Evolutionary conservation across 2,797 vertebrate species (phyloP).

Genomic region (Cryptoprocta ferox): DNA sequence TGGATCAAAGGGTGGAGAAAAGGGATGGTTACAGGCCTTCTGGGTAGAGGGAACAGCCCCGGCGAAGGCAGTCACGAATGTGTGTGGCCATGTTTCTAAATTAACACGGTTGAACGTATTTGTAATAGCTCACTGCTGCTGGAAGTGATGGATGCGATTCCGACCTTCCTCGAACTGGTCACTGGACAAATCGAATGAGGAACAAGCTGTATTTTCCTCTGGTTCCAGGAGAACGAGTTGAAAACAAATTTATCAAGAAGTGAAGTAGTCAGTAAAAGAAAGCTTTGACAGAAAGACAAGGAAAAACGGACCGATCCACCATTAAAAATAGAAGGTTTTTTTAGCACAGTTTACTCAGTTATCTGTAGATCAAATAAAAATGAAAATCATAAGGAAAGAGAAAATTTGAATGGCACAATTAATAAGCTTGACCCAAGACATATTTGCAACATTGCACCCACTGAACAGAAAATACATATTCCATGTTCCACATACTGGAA

Average conservation of each 20-base stretch:
- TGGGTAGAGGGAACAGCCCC: fast-evolving
- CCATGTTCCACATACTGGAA: not conserved
- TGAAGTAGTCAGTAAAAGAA: not conserved
- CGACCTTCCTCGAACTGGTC: not conserved
- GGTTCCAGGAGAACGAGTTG: not conserved
- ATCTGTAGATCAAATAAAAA: not conserved
- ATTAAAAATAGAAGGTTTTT: not conserved
- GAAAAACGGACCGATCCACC: not conserved
- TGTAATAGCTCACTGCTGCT: not conserved
- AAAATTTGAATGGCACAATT: not conserved
- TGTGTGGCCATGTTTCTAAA: fast-evolving
- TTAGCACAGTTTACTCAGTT: not conserved
- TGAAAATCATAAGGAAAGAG: not conserved
- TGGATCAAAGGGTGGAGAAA: not conserved
- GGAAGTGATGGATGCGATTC: not conserved
- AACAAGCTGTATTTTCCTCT: not conserved
- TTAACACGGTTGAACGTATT: fast-evolving
- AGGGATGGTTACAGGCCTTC: not conserved
- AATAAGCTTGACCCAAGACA: not conserved
- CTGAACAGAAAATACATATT: fast-evolving
- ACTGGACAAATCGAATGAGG: not conserved
- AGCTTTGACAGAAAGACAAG: not conserved
- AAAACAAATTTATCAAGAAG: not conserved
- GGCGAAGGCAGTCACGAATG: fast-evolving
- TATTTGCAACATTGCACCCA: not conserved